A percentile compares a stretch with the other conserved stretches of the same genome.
phyloP scores from a whole-genome alignment of 2,797 vertebrate species.

The Sciurus vulgaris region DNA sequence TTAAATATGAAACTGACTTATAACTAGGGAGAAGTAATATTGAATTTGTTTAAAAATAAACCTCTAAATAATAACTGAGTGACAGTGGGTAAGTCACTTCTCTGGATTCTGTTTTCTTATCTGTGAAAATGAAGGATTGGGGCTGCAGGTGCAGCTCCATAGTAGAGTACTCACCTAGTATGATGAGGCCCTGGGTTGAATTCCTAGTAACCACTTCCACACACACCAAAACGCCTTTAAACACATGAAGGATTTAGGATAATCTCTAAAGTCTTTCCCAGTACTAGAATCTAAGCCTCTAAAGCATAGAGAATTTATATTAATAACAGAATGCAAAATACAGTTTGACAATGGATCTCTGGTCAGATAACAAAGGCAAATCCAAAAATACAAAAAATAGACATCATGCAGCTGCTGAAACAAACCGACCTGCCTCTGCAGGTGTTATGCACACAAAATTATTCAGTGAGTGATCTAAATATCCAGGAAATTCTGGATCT shows the following conservation, averaged over 20 bases:
- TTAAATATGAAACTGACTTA: conserved; percentile 17
- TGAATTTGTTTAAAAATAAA: not conserved
- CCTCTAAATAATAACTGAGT: not conserved
- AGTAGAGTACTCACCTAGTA: too few relatives aligned
- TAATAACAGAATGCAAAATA: not conserved
- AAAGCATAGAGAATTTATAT: conserved; percentile 23
- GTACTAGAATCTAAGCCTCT: conserved; percentile 10
- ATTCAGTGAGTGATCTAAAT: not conserved
- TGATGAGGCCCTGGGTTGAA: too few relatives aligned
- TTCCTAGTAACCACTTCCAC: too few relatives aligned
- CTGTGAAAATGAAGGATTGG: conserved; percentile 14
- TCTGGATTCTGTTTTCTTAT: not conserved
- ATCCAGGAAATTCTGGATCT: not conserved
- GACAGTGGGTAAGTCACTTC: not conserved
- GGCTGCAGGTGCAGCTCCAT: too few relatives aligned
- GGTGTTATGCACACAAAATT: not conserved
- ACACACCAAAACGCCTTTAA: too few relatives aligned
- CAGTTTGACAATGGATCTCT: not conserved
- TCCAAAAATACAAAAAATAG: not conserved
- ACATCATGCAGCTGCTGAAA: not conserved
- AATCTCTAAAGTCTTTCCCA: not conserved
- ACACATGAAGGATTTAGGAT: not conserved
- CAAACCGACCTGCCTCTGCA: not conserved
- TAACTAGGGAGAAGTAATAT: conserved; percentile 22
- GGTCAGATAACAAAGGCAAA: not conserved